These are phyloP conservation scores for Struthidea cinerea DNA, from an alignment of 2,113 vertebrate species.

Conservation along the genomic window DNA sequence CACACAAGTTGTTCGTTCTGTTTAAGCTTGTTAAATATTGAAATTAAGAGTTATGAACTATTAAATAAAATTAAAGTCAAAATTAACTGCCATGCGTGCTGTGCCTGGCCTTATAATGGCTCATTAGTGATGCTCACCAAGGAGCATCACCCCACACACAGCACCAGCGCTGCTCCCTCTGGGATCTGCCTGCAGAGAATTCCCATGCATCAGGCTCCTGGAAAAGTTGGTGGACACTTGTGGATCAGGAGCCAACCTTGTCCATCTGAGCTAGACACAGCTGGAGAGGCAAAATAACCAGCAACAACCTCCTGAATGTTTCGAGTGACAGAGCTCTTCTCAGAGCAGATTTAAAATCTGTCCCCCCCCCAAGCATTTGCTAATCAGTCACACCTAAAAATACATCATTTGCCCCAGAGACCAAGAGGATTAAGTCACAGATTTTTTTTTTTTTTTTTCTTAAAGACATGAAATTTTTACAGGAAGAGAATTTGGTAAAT, in stretches of 20 bases:
- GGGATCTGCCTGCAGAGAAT: rapidly evolving
- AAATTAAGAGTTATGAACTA: slow-evolving; percentile 40
- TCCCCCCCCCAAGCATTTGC: background rate
- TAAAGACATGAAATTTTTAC: background rate
- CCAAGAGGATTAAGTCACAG: slow-evolving; percentile 18
- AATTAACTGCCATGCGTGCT: background rate
- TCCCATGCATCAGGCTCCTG: rapidly evolving
- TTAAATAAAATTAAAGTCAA: slow-evolving; percentile 38
- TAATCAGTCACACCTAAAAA: slow-evolving; percentile 54
- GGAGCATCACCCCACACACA: background rate
- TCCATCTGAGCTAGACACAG: background rate
- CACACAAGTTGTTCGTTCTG: background rate
- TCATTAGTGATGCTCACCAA: background rate
- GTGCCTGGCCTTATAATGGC: background rate
- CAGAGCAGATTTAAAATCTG: background rate
- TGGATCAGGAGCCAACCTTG: background rate
- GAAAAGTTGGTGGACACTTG: background rate
- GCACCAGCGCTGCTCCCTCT: rapidly evolving
- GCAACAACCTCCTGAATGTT: background rate
- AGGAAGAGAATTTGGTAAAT: slow-evolving; percentile 1
- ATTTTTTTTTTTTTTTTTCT: background rate
- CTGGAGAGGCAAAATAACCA: background rate
- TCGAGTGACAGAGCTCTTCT: background rate
- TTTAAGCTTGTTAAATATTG: slow-evolving; percentile 30
- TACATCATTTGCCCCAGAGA: background rate